phyloP scores from a whole-genome alignment of 1,140 invertebrate species.

The Pseudomyrmex concolor region DNA sequence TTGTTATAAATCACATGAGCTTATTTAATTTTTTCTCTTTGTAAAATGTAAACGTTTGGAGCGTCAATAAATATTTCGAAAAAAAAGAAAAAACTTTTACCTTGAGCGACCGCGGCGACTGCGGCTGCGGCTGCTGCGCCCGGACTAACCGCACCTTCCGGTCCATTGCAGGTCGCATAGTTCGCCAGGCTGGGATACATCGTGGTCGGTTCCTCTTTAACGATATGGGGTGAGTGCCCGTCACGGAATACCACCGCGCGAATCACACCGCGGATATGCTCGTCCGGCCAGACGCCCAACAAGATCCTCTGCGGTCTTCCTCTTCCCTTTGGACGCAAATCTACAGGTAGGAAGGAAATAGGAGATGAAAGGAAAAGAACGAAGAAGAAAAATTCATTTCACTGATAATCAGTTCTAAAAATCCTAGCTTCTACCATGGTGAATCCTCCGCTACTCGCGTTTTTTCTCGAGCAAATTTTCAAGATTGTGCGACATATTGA shows the following conservation, averaged over 20 bases:
- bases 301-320: conserved; percentile 95
- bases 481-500: neutral
- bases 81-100: conserved; percentile 66
- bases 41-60: too few relatives aligned
- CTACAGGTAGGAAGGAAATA: conserved; percentile 81
- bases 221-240: conserved; percentile 88
- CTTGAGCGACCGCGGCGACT: conserved; percentile 90
- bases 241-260: conserved; percentile 96
- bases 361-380: neutral
- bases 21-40: too few relatives aligned
- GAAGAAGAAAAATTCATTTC: conserved; percentile 24
- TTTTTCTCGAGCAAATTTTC: neutral
- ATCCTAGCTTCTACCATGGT: neutral
- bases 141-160: conserved; percentile 88
- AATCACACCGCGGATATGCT: conserved; percentile 95
- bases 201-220: conserved; percentile 89
- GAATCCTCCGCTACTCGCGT: conserved; percentile 24
- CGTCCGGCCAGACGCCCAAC: conserved; percentile 95
- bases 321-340: conserved; percentile 94
- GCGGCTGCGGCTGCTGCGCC: conserved; percentile 88
- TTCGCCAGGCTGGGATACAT: conserved; percentile 84
- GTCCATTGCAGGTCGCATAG: conserved; percentile 87
- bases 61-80: too few relatives aligned
- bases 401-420: neutral
- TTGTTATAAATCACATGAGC: too few relatives aligned